phyloP scores from a whole-genome alignment of 2,113 vertebrate genomes.

The Brachyhypopomus occidentalis region DNA sequence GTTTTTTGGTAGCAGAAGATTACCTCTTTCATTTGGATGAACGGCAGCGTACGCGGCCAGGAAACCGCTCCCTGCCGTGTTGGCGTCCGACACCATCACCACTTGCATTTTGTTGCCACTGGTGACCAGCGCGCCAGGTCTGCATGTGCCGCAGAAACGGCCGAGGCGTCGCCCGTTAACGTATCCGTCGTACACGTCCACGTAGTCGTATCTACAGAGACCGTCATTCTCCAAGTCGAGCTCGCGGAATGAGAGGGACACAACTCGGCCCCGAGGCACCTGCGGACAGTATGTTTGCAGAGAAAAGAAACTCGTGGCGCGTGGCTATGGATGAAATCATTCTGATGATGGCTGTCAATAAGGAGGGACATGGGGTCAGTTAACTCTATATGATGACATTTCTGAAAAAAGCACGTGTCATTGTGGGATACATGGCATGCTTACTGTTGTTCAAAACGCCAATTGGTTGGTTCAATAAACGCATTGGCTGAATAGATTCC shows the following conservation, averaged over 20 bases:
- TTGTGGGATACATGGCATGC: too few species aligned
- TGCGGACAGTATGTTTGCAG: conserved; percentile 52
- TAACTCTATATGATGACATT: too few species aligned
- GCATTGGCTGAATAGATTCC: conserved; percentile 42
- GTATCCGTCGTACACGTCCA: conserved; percentile 81
- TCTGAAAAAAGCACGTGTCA: too few species aligned
- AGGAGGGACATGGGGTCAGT: too few species aligned
- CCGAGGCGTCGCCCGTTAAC: conserved; percentile 78
- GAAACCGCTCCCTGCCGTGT: conserved; percentile 85
- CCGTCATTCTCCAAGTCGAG: conserved; percentile 83
- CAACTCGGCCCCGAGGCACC: conserved; percentile 85
- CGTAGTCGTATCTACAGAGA: conserved; percentile 83
- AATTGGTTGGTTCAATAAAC: too few species aligned
- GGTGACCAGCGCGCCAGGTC: conserved; percentile 80
- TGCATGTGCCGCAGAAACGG: conserved; percentile 81
- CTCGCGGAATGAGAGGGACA: conserved; percentile 80
- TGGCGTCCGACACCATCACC: conserved; percentile 86
- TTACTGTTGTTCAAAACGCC: too few species aligned
- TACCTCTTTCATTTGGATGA: conserved; percentile 82
- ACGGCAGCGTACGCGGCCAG: conserved; percentile 81
- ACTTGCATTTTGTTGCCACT: conserved; percentile 84
- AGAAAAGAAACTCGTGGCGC: too few species aligned
- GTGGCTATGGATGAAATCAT: too few species aligned
- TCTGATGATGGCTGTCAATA: too few species aligned
- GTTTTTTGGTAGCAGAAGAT: neutral